Evolutionary conservation across 2,113 vertebrate species (phyloP), one percentile per base, ranked within the genome.

Genomic region (Hypocryptadius cinnamomeus): DNA sequence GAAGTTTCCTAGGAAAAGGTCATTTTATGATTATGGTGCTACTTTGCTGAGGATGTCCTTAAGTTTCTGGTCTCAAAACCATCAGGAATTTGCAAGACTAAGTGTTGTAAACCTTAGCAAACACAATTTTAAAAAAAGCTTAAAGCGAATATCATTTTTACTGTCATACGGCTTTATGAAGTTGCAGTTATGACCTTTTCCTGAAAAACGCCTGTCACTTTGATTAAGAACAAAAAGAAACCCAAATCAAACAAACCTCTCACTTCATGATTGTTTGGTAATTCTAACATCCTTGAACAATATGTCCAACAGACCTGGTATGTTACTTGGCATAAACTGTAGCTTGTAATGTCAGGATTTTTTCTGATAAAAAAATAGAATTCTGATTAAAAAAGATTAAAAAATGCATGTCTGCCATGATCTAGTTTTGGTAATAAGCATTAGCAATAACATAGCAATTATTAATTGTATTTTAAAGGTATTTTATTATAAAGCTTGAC

Each of bases 181-280:
- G 23, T 66, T 87, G 15, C 35, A 73, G 4, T 33, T 70, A 13
- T 3, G 3, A 68, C 4, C 8, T 28, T 74, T 80, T 69, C 27
- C 61, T 91, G 30, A 93, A 63, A 81, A 71, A 56, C 15, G 2
- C 59, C 13, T 93, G 31, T 35, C 21, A 20, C 25, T 72, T 64
- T 22, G 5, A 8, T 66, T 60, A 86, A 47, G 63, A 90, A 7
- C 9, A 27, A 71, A 89, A 54, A 37, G 30, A 69, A 44, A 12
- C 0, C 2, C 16, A 68, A 64, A 23, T 47, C 12, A 71, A 79
- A 11, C 13, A 51, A n/a, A 5, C 5, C 5, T 44, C 6, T 11
- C 0, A 0, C 23, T 84, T 59, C 1, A 1, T 45, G 21, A 2
- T 59, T 74, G 16, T 68, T 74, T 40, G 65, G 8, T 76, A 60